Evolutionary conservation across 1,140 invertebrate genomes (phyloP), one percentile per base, ranked within the genome.

Genomic region (Cyphomyrmex costatus): DNA sequence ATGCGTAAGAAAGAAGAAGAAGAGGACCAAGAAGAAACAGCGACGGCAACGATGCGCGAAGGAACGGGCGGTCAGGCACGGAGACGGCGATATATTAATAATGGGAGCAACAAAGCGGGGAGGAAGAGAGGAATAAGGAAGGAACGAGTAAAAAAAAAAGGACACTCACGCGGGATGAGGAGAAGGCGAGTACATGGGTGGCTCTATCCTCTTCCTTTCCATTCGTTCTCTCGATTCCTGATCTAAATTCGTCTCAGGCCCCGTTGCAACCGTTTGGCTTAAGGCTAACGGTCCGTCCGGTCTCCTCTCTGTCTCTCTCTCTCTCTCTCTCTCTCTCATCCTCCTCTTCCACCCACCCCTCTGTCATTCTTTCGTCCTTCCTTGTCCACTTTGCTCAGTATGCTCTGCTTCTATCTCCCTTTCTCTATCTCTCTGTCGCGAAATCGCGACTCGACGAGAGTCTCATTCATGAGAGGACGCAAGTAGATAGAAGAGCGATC

Each of bases 31-130:
- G 84, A 91, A 86, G 70, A 88, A 76, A 56, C 86, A 83, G 56
- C 46, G 56, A 30, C 21, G 12, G 61, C 33, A 76, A 77, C 60
- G 80, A 85, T 73, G 53, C 73, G 24, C 53, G 58, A 71, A 83
- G 77, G 74, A 73, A 77, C 74, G 77, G 56, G 77, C 63, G 73
- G 85, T 87, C 68, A 83, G 84, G 87, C 74, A 73, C 88, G 88
- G 74, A 85, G 90, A 89, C 90, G 73, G 92, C 90, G 91, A 94
- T 94, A 93, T 94, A 94, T 94, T 93, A 94, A 94, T 94, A 94
- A 94, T 94, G 91, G 88, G 86, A 92, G 93, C 92, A 92, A 93
- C 92, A 93, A 94, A 93, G 92, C 90, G 86, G 60, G 61, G 78
- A 92, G 88, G 86, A 89, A 89, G 87, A 90, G 87, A 90, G 88